Conservation (phyloP, 2,888 invertebrate species). For the Catocala sponsa region DNA sequence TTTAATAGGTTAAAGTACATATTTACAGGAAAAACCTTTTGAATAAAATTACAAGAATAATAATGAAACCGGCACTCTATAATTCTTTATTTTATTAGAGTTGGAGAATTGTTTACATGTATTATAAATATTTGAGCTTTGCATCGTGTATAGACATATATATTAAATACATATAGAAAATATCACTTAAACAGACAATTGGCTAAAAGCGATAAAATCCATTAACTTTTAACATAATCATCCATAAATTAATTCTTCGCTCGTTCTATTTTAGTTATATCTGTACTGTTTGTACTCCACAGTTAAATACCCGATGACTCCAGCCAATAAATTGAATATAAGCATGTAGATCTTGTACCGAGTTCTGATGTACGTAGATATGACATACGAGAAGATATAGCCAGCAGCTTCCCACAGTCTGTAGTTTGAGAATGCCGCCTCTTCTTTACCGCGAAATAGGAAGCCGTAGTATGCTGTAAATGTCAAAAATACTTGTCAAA, state of each 20-base stretch:
- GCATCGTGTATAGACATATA: too few relatives aligned
- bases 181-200: too few relatives aligned
- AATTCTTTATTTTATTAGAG: too few relatives aligned
- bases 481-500: background rate
- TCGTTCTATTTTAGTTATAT: conserved; percentile 50
- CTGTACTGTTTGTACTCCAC: conserved; percentile 72
- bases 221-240: background rate
- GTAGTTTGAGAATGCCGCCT: conserved; percentile 91
- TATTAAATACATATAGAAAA: too few relatives aligned
- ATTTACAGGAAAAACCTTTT: too few relatives aligned
- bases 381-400: conserved; percentile 89
- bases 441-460: conserved; percentile 89
- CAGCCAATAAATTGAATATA: conserved; percentile 78
- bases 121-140: too few relatives aligned
- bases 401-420: conserved; percentile 91
- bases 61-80: too few relatives aligned
- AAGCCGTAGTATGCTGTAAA: conserved; percentile 89
- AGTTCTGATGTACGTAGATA: conserved; percentile 85
- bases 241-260: conserved; percentile 52
- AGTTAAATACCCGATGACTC: conserved; percentile 85
- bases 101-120: too few relatives aligned
- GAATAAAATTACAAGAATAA: too few relatives aligned
- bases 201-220: too few relatives aligned
- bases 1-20: too few relatives aligned
- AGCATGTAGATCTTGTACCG: conserved; percentile 86